Evolutionary conservation across 2,888 invertebrate genomes (phyloP).

Genomic region (Thalpophila matura): DNA sequence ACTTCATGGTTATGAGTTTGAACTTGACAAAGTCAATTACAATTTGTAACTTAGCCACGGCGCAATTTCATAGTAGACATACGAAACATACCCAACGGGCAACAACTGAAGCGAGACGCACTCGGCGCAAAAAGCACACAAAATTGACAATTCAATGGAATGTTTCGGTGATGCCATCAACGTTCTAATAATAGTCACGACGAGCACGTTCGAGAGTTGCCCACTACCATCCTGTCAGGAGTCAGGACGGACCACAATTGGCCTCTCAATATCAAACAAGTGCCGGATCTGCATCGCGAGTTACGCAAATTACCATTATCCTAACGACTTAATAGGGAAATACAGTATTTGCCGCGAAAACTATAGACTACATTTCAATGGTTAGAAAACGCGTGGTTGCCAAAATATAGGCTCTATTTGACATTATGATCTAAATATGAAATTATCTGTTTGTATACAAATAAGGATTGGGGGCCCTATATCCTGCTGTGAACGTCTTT

Average conservation of each 20-base stretch:
- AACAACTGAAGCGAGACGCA: constrained; percentile 65
- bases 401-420: background rate
- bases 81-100: constrained; percentile 36
- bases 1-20: constrained; percentile 43
- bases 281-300: constrained; percentile 62
- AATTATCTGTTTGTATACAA: background rate
- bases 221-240: constrained; percentile 82
- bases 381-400: background rate
- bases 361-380: constrained; percentile 15
- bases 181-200: constrained; percentile 84
- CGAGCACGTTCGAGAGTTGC: constrained; percentile 75
- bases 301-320: constrained; percentile 64
- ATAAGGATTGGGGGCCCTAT: background rate
- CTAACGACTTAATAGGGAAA: constrained; percentile 61
- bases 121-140: constrained; percentile 64
- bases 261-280: constrained; percentile 70
- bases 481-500: too few relatives aligned
- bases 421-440: background rate
- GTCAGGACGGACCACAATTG: constrained; percentile 75
- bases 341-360: constrained; percentile 46
- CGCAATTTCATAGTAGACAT: constrained; percentile 45
- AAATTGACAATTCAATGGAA: constrained; percentile 79
- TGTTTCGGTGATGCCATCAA: constrained; percentile 82
- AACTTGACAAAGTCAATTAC: constrained; percentile 53
- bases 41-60: constrained; percentile 52